Percentiles rank a stretch among this genome's conserved stretches.
Conservation (phyloP, 2,888 invertebrate genomes). For the Pterostichus madidus region DNA sequence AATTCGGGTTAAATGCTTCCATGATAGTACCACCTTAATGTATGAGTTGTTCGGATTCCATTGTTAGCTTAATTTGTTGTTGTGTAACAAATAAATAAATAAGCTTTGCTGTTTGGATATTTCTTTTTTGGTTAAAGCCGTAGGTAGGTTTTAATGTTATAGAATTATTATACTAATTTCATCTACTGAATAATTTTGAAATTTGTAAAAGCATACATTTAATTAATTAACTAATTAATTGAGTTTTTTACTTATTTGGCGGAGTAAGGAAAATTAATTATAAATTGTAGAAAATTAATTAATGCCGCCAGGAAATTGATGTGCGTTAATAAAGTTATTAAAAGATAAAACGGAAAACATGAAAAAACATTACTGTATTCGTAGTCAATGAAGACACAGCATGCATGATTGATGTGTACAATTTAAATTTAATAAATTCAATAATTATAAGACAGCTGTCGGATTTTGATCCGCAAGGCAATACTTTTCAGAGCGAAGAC, state of each 20-base stretch:
- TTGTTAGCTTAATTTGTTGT: no score
- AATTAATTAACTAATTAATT: constrained; percentile 9
- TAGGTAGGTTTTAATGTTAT: no score
- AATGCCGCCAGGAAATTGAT: constrained; percentile 20
- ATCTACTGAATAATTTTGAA: background rate
- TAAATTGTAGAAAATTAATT: constrained; percentile 34
- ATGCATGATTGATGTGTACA: constrained; percentile 20
- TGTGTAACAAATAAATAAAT: no score
- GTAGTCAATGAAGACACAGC: constrained; percentile 4
- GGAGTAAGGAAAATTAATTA: constrained; percentile 36
- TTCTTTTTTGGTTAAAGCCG: no score
- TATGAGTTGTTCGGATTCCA: no score
- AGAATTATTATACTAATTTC: background rate
- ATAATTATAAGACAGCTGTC: constrained; percentile 38
- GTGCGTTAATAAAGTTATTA: constrained; percentile 26
- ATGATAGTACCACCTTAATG: no score
- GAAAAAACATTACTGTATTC: background rate
- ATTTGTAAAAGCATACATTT: constrained; percentile 17
- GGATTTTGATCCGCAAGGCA: constrained; percentile 19
- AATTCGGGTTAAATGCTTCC: no score
- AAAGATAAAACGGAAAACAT: constrained; percentile 14
- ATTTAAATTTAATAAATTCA: constrained; percentile 35
- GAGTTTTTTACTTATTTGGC: background rate
- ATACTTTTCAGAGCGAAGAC: background rate
- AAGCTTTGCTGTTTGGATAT: no score